A percentile compares a stretch with the other conserved stretches of the same genome.
phyloP scores from a whole-genome alignment of 2,797 vertebrate species.

The Allobates femoralis region DNA sequence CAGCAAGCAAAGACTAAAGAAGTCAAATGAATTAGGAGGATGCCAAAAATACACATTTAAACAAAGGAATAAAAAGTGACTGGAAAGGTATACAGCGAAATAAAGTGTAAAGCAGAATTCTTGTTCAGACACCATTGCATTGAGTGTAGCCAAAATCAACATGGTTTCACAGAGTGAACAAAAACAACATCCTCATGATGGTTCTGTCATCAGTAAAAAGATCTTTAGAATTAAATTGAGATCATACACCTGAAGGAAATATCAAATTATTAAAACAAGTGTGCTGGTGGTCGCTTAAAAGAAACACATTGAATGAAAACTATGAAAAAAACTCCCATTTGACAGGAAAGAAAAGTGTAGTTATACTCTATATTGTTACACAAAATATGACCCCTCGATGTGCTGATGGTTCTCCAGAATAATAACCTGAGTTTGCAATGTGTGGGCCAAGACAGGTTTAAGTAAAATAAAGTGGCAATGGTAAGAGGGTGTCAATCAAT shows the following conservation, averaged over 20 bases:
- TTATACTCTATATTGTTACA: not conserved
- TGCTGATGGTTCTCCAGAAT: not conserved
- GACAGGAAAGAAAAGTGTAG: slow-evolving; percentile 12
- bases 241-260: slow-evolving; percentile 41
- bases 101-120: not conserved
- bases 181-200: slow-evolving; percentile 40
- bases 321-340: slow-evolving; percentile 7
- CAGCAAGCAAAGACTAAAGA: too few relatives aligned
- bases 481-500: too few relatives aligned
- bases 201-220: slow-evolving; percentile 49
- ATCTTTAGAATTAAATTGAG: slow-evolving; percentile 49
- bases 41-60: too few relatives aligned
- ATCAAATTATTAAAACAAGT: slow-evolving; percentile 17
- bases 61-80: too few relatives aligned
- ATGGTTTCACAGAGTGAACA: not conserved
- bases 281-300: slow-evolving; percentile 36
- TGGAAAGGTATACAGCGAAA: not conserved
- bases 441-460: too few relatives aligned
- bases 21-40: too few relatives aligned
- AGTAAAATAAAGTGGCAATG: too few relatives aligned
- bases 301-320: slow-evolving; percentile 11
- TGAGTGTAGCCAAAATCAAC: slow-evolving; percentile 43
- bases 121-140: slow-evolving; percentile 8
- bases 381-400: not conserved
- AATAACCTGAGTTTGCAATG: not conserved